Base-by-base conservation (phyloP, 2,888 invertebrate species). In the Cantharis rustica region DNA sequence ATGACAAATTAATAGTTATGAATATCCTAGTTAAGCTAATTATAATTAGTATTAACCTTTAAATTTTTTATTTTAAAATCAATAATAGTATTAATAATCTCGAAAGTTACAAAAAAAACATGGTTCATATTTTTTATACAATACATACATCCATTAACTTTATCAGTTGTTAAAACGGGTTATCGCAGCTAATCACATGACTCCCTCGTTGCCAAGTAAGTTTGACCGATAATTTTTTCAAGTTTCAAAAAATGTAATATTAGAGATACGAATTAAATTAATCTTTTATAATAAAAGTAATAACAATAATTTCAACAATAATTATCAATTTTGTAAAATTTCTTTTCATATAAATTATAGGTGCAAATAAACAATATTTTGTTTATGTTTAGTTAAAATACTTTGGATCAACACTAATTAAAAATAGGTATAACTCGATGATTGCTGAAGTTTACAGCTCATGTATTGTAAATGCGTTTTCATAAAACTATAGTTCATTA, bases 151-250 rank as follows among this genome's bases (percentile, higher is more conserved):
- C 47, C 47, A 47, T 47, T 47, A 66, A 85, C 85, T 85, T 79
- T 79, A 77, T 79, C 81, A 82, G 81, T 16, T 78, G 83, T 84
- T 84, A 81, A 82, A 83, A 84, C 75, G 85, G 84, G 85, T 85
- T 86, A 85, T 85, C 85, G 47, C 47, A 81, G 79, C 82, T 82
- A 84, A 85, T 85, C 85, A 83, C 83, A 84, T 83, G 84, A 79
- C 79, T 81, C 82, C 84, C 81, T 80, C 81, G 85, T 86, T 85
- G 85, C 84, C 86, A 85, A 82, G 83, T 83, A 79, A 69, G 68
- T 72, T 72, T 73, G 71, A 72, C 75, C 75, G 78, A 78, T 78
- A 75, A 75, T 61, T 26, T 68, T 27, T 68, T 23, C 68, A 76
- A 64, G 68, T 75, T 61, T 68, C 61, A n/a, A 75, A 75, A 27